Base-by-base conservation (phyloP, 2,888 invertebrate genomes). In the Acrobasis suavella region DNA sequence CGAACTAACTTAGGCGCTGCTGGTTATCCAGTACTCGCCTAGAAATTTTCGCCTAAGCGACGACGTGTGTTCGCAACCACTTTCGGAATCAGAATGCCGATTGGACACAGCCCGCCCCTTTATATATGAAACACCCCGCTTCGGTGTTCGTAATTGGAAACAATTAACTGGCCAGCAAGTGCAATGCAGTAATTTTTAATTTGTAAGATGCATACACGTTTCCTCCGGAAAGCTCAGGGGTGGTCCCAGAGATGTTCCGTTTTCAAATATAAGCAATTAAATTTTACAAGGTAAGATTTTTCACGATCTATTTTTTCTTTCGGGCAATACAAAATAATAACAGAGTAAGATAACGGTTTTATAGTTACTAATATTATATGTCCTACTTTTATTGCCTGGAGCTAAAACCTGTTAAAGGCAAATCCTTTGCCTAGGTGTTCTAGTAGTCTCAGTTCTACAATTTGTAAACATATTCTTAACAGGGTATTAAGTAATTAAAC, bases 1-100 rank as follows among this genome's bases (percentile, higher is more conserved):
- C 91, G 91, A 92, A 92, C 92, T 92, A 85, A 81, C 88, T 70
- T 82, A 85, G 85, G 88, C 92, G 92, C 92, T 92, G 88, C 92
- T 91, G 91, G 74, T 51, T 67, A 67, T 68, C 78, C 91, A 91
- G 91, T 86, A 92, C 90, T 92, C 92, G 92, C 91, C 83, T 85
- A 86, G 90, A 85, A 86, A 92, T 78, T 92, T 91, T 87, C 92
- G 91, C 83, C 92, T 92, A 92, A 91, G 91, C 75, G 72, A 65
- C 65, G 63, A 82, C 84, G 89, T 86, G 87, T 81, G 81, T 76
- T 78, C 80, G 74, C 85, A 82, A 87, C 85, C 75, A 89, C 85
- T 79, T 81, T 82, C 81, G 79, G 74, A 83, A 81, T 86, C 80
- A 85, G 90, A 91, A 90, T 91, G 90, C 77, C 78, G 82, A 82